phyloP scores from a whole-genome alignment of 2,113 vertebrate genomes.

The Cryptomyrus ogoouensis region DNA sequence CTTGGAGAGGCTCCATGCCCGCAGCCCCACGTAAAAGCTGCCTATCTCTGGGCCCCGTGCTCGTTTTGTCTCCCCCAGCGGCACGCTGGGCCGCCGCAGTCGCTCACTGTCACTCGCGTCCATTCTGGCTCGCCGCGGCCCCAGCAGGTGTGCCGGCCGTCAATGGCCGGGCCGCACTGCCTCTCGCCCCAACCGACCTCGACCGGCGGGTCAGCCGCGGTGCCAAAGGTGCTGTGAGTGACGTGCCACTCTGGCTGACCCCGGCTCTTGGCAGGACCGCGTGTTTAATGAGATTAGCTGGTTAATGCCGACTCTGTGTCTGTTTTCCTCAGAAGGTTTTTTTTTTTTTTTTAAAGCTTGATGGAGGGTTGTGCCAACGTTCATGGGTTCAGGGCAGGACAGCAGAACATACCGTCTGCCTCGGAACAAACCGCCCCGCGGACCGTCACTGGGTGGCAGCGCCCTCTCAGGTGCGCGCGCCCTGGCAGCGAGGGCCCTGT shows the following conservation, averaged over 20 bases:
- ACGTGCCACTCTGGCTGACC: constrained; percentile 72
- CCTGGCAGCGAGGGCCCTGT: background rate
- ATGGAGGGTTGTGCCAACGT: constrained; percentile 60
- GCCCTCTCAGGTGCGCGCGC: constrained; percentile 27
- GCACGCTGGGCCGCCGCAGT: background rate
- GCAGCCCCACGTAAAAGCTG: background rate
- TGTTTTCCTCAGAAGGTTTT: constrained; percentile 62
- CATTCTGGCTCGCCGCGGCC: constrained; percentile 20
- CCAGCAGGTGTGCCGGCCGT: constrained; percentile 25
- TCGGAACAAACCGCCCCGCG: constrained; percentile 17
- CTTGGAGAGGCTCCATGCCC: background rate
- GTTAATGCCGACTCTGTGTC: constrained; percentile 69
- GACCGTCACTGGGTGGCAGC: constrained; percentile 17
- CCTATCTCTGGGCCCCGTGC: background rate
- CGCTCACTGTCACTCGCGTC: constrained; percentile 7
- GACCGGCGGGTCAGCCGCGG: constrained; percentile 43
- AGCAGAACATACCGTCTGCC: constrained; percentile 43
- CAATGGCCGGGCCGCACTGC: constrained; percentile 28
- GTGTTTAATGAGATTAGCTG: constrained; percentile 71
- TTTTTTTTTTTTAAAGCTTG: constrained; percentile 66
- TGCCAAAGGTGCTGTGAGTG: constrained; percentile 67
- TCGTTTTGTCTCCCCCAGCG: background rate
- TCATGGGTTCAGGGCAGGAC: constrained; percentile 62
- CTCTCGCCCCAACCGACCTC: constrained; percentile 33
- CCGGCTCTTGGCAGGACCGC: constrained; percentile 58